phyloP scores from a whole-genome alignment of 2,888 invertebrate species.

The Dynastes hyllus region DNA sequence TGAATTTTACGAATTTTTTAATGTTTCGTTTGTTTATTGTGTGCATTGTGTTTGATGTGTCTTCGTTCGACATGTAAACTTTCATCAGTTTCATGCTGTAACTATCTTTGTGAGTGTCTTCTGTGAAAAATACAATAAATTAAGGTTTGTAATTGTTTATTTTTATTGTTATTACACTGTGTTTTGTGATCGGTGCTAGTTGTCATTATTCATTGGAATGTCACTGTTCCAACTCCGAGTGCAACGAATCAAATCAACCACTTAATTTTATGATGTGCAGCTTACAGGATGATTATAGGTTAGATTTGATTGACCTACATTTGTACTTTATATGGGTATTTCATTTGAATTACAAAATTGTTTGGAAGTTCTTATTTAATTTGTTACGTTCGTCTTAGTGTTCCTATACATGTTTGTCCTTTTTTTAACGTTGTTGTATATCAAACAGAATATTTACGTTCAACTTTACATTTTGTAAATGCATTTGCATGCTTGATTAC shows the following conservation, averaged over 20 bases:
- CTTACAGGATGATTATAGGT: conserved; percentile 57
- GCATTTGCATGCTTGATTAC: too few relatives aligned
- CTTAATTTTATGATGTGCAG: background rate
- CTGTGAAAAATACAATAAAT: conserved; percentile 49
- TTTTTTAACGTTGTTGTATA: too few relatives aligned
- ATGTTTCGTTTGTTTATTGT: conserved; percentile 47
- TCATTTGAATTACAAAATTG: conserved; percentile 40
- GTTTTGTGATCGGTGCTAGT: conserved; percentile 7
- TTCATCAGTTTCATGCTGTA: conserved; percentile 33
- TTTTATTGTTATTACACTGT: conserved; percentile 48
- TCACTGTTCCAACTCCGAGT: conserved; percentile 1
- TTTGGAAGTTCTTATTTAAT: conserved; percentile 25
- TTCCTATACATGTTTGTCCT: too few relatives aligned
- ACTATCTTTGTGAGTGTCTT: conserved; percentile 43
- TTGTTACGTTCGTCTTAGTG: background rate
- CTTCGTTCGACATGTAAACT: conserved; percentile 43
- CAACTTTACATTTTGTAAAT: too few relatives aligned
- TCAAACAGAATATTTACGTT: too few relatives aligned
- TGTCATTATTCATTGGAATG: conserved; percentile 8
- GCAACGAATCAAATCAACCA: background rate
- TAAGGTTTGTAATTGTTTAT: conserved; percentile 50
- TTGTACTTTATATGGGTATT: conserved; percentile 53
- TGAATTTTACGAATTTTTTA: conserved; percentile 55
- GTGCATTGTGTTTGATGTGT: conserved; percentile 40
- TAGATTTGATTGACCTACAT: conserved; percentile 64